phyloP scores from a whole-genome alignment of 1,140 invertebrate species.

The Chrysoperla carnea region DNA sequence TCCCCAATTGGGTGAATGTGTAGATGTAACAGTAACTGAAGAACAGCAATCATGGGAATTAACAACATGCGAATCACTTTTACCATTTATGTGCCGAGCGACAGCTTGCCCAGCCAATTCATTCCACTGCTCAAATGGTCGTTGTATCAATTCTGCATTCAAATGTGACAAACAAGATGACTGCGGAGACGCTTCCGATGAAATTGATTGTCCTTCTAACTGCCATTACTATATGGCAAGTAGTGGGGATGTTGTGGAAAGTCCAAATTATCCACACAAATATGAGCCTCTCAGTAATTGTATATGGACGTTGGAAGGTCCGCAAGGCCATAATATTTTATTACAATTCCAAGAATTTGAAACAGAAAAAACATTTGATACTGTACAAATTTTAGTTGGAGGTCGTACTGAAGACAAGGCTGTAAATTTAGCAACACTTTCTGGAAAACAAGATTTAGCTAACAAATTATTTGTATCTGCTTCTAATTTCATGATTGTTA shows the following conservation, averaged over 20 bases:
- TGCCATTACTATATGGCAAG: constrained; percentile 88
- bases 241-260: constrained; percentile 87
- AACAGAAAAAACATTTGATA: constrained; percentile 91
- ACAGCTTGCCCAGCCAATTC: constrained; percentile 84
- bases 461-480: constrained; percentile 79
- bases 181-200: constrained; percentile 81
- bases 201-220: constrained; percentile 71
- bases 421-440: constrained; percentile 76
- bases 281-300: constrained; percentile 81
- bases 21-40: constrained; percentile 56
- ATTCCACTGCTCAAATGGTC: constrained; percentile 83
- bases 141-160: constrained; percentile 77
- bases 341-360: constrained; percentile 91
- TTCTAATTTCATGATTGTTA: constrained; percentile 95
- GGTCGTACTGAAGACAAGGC: constrained; percentile 88
- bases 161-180: constrained; percentile 86
- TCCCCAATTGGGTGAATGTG: constrained; percentile 71
- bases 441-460: constrained; percentile 69
- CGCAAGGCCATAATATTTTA: constrained; percentile 84
- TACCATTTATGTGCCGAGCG: constrained; percentile 86
- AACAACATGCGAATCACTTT: constrained; percentile 78
- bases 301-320: constrained; percentile 94
- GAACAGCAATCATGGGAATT: constrained; percentile 77
- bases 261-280: constrained; percentile 87
- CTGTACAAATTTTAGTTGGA: constrained; percentile 87